Base-by-base conservation (phyloP, 2,888 invertebrate species). In the Cephus runcator region DNA sequence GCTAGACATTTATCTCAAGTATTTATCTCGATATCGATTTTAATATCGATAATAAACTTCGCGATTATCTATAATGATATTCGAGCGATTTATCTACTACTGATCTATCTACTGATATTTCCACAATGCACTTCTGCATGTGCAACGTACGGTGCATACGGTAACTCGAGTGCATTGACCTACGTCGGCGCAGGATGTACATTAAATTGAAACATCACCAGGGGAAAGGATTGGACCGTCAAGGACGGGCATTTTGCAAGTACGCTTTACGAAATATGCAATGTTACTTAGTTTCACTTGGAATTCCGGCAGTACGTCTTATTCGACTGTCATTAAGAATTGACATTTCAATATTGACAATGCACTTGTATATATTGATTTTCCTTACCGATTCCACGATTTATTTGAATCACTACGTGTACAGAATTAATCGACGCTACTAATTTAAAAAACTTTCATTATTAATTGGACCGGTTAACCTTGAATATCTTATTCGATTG, bases 381-480 rank as follows among this genome's bases (percentile, higher is more conserved):
- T 56, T 56, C 56, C 23, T 56, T 56, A 23, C 2, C 23, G 56
- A 56, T 56, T 56, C 9, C 9, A 56, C 56, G 56, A 56, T 56
- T 23, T 23, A 56, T 9, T 56, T 56, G 1, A 9, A 56, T 56
- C 9, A 23, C 40, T 1, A 40, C 6, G 23, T 1, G 23, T 23
- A 2, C 0, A 23, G 56, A 23, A 1, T 23, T 23, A 23, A 23
- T 23, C 1, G 2, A 9, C 9, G 2, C 0, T 9, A 23, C 1
- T 56, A 23, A 23, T 56, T 23, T 1, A 2, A 9, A 6, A 2
- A 9, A 9, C 1, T 23, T 23, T 56, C 1, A 56, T 56, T 56
- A 9, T 23, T 1, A 23, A 23, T 9, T 2, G 0, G 2, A 9
- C 15, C 23, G 56, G 2, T 56, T 23, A 23, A 56, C 23, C 9